phyloP scores from a whole-genome alignment of 2,113 vertebrate genomes.

The Neogale vison region DNA sequence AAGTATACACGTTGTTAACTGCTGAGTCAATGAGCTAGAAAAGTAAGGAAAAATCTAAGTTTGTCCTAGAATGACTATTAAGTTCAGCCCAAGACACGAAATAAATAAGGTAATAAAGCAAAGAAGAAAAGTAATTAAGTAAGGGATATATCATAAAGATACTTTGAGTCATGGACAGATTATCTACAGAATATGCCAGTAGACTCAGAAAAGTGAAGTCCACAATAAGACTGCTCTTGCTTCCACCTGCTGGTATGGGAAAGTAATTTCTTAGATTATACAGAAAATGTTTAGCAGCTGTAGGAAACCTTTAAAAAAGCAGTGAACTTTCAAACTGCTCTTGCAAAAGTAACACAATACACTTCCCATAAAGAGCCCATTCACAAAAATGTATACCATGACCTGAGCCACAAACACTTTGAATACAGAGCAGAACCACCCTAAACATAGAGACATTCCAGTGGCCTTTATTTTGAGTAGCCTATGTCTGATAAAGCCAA shows the following conservation, averaged over 20 bases:
- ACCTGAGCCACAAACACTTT: slow-evolving; percentile 15
- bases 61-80: not conserved
- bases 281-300: not conserved
- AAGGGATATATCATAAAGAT: not conserved
- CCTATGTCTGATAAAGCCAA: not conserved
- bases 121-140: not conserved
- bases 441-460: not conserved
- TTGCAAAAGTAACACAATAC: not conserved
- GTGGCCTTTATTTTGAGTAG: slow-evolving; percentile 5
- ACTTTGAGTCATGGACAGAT: not conserved
- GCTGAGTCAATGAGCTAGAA: not conserved
- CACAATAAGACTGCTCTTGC: slow-evolving; percentile 57
- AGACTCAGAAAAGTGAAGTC: not conserved
- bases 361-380: not conserved
- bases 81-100: not conserved
- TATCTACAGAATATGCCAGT: not conserved
- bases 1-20: not conserved
- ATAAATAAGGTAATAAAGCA: not conserved
- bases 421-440: not conserved
- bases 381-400: not conserved
- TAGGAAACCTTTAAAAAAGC: not conserved
- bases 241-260: slow-evolving; percentile 74
- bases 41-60: not conserved
- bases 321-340: not conserved
- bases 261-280: slow-evolving; percentile 51